Conservation (phyloP, 2,797 vertebrate species). For the Echiichthys vipera region DNA sequence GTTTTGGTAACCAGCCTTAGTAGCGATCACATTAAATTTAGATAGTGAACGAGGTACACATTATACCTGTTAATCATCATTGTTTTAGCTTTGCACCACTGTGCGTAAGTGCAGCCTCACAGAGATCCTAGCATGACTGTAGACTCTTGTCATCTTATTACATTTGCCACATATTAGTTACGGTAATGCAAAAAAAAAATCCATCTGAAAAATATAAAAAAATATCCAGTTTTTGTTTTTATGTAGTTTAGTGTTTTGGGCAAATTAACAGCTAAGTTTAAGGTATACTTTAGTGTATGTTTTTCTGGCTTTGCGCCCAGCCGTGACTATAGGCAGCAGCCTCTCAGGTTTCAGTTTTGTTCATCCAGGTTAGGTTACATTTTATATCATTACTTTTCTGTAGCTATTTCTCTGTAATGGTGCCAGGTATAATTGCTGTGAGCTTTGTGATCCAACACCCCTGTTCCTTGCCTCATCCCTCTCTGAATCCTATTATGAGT, state of each 20-base stretch:
- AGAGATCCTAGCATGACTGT: neutral
- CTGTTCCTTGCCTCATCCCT: conserved; percentile 35
- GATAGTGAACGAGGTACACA: neutral
- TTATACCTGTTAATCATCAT: neutral
- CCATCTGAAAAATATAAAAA: neutral
- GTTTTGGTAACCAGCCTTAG: too few species aligned
- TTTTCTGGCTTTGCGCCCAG: neutral
- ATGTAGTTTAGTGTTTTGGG: neutral
- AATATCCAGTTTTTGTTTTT: neutral
- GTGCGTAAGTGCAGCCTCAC: neutral
- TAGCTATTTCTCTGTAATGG: conserved; percentile 4
- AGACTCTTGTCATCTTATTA: neutral
- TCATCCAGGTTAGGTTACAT: neutral
- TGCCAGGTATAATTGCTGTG: conserved; percentile 29
- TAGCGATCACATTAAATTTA: too few species aligned
- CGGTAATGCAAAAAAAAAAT: too few species aligned
- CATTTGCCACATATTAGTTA: neutral
- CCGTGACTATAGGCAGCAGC: neutral
- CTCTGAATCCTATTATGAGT: conserved; percentile 34
- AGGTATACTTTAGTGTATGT: neutral
- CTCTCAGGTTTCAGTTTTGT: neutral
- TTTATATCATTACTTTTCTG: conserved; percentile 21
- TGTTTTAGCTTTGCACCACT: neutral
- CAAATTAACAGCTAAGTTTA: neutral
- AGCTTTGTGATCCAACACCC: conserved; percentile 38